Base-by-base conservation (phyloP, 2,113 vertebrate genomes). In the Megaleporinus macrocephalus region DNA sequence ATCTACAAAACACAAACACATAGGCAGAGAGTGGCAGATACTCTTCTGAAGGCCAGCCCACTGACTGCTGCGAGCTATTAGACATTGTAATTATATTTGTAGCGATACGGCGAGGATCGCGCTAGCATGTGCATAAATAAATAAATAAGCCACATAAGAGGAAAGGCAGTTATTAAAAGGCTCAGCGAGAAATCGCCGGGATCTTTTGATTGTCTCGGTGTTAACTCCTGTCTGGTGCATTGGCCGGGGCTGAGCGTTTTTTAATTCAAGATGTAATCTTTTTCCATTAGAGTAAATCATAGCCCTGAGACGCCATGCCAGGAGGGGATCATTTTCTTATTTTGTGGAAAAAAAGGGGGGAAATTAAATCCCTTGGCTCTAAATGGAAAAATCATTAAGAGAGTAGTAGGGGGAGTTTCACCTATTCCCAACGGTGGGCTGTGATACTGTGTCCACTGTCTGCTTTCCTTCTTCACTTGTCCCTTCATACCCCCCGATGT, bases 231-330 rank as follows among this genome's bases (percentile, higher is more conserved):
- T 79, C 63, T 76, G 55, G 36, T 81, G 69, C 82, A 68, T 77
- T 84, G 79, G 83, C 83, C 80, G 81, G 62, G 51, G 49, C 75
- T 75, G 85, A 89, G 79, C 22, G 80, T 73, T 85, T 89, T 87
- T 89, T 86, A 87, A 92, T 90, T 91, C 76, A 84, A 89, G 85
- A 91, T 89, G 72, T 88, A 86, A 91, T 91, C 81, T 84, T 88
- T 89, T 87, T 81, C 82, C 66, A 88, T 91, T 89, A 86, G 63
- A 86, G 88, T 88, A 86, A 91, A 90, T 89, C 78, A n/a, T 70
- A 85, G 84, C 79, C 75, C 33, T 27, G 82, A 83, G 86, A 89
- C 72, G 79, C 55, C 29, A 49, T 55, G 44, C 72, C 84, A 76
- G 55, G 27, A 82, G 79, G 74, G 82, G 82, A 88, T 79, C 3